Evolutionary conservation across 2,113 vertebrate genomes (phyloP), one percentile per base, ranked within the genome.

Genomic region (western clawed frog (Xenopus tropicalis)): DNA sequence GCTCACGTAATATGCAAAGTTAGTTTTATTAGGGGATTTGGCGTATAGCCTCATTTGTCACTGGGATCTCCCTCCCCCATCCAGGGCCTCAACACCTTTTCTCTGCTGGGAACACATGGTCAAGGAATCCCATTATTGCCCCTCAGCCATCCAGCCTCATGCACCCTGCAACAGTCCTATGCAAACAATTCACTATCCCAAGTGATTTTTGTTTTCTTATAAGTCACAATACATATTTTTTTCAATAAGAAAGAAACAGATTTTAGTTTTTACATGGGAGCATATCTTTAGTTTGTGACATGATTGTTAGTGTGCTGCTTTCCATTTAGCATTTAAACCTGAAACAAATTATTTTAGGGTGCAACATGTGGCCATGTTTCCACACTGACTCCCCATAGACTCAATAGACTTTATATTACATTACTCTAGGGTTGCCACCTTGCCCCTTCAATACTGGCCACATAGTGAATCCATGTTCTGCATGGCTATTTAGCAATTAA

Each of bases 1-100:
- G 66, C 69, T 69, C 73, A 76, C 68, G 59, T 76, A 76, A 76
- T 76, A 76, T 76, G 73, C 73, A 76, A 76, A 76, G 73, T 76
- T 76, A 76, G 66, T 76, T 76, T 69, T 76, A 76, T 76, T 76
- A 69, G 58, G 58, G 68, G 73, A 76, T 76, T 69, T 69, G 73
- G 73, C 46, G 61, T 59, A 69, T 56, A 58, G 73, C 61, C 73
- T 76, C 66, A 76, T 76, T 76, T 76, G 73, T 76, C 73, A 76
- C 73, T 43, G 17, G 24, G 23, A 43, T 17, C 46, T 46, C 65
- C 21, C 20, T 25, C 72, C 37, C 42, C 72, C 72, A 51, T 56
- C 21, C 65, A 11, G 12, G 58, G n/a, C 5, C 37, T 5, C n/a
- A 22, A 57, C 58, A 66, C 23, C 29, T 29, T 52, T 20, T 23